Evolutionary conservation across 2,113 vertebrate species (phyloP).

Genomic region (Rana temporaria): DNA sequence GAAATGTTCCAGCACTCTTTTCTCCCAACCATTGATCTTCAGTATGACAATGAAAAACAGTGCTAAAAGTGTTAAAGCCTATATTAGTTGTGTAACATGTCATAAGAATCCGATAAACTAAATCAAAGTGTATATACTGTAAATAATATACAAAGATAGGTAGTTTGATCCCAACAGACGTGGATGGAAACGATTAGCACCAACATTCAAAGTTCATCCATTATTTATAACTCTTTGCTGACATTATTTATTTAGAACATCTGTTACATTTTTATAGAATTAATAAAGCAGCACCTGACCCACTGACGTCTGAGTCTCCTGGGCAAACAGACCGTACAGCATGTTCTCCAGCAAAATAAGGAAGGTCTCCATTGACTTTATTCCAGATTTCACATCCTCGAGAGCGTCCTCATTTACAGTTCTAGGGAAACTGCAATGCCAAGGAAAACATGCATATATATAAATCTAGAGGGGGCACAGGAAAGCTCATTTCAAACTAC

Average conservation of each 20-base stretch:
- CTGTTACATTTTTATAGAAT: slow-evolving; percentile 50
- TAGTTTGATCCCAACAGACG: slow-evolving; percentile 25
- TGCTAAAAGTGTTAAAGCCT: not conserved
- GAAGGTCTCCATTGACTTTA: slow-evolving; percentile 32
- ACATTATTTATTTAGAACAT: slow-evolving; percentile 56
- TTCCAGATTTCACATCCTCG: slow-evolving; percentile 19
- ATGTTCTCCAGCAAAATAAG: slow-evolving; percentile 50
- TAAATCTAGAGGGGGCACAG: slow-evolving; percentile 26
- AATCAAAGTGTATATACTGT: not conserved
- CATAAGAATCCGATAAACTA: not conserved
- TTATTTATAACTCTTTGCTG: slow-evolving; percentile 45
- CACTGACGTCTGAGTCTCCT: slow-evolving; percentile 35
- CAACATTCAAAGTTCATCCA: slow-evolving; percentile 49
- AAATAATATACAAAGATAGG: slow-evolving; percentile 9
- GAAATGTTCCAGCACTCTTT: no score
- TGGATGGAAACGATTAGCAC: slow-evolving; percentile 34
- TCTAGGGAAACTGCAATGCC: slow-evolving; percentile 11
- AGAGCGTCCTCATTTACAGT: slow-evolving; percentile 32
- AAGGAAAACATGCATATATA: slow-evolving; percentile 37
- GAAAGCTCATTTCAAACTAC: slow-evolving; percentile 21
- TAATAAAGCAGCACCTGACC: slow-evolving; percentile 50
- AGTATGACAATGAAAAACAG: not conserved
- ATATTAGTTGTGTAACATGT: not conserved
- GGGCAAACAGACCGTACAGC: slow-evolving; percentile 40
- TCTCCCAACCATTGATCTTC: not conserved